phyloP scores from a whole-genome alignment of 2,888 invertebrate genomes.

The Laothoe populi region DNA sequence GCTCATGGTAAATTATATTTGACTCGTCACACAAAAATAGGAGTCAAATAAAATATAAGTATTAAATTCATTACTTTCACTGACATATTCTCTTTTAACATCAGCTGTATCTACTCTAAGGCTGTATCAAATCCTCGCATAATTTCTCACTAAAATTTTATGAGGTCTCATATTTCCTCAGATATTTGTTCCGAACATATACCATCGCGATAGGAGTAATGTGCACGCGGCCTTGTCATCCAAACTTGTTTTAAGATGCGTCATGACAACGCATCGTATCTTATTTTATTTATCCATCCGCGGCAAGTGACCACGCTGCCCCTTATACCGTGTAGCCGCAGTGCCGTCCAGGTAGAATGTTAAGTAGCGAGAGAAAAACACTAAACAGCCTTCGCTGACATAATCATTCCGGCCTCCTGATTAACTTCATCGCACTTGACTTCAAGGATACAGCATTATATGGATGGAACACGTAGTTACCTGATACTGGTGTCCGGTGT shows the following conservation, averaged over 20 bases:
- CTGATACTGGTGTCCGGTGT: too few relatives aligned
- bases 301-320: too few relatives aligned
- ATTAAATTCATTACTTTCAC: neutral
- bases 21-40: too few relatives aligned
- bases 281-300: neutral
- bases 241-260: constrained; percentile 12
- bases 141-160: neutral
- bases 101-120: neutral
- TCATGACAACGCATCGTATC: neutral
- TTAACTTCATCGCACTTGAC: too few relatives aligned
- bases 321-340: too few relatives aligned
- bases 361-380: too few relatives aligned
- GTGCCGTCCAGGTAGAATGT: too few relatives aligned
- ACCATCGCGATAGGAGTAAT: constrained; percentile 6
- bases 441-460: too few relatives aligned
- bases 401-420: too few relatives aligned
- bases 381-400: too few relatives aligned
- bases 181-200: neutral
- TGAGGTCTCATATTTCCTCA: neutral
- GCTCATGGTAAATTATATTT: too few relatives aligned
- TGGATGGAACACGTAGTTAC: too few relatives aligned
- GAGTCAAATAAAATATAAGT: neutral
- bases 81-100: neutral
- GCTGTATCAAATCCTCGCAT: neutral
- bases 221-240: neutral